phyloP scores from a whole-genome alignment of 2,113 vertebrate species.

The Ctenomys sociabilis region DNA sequence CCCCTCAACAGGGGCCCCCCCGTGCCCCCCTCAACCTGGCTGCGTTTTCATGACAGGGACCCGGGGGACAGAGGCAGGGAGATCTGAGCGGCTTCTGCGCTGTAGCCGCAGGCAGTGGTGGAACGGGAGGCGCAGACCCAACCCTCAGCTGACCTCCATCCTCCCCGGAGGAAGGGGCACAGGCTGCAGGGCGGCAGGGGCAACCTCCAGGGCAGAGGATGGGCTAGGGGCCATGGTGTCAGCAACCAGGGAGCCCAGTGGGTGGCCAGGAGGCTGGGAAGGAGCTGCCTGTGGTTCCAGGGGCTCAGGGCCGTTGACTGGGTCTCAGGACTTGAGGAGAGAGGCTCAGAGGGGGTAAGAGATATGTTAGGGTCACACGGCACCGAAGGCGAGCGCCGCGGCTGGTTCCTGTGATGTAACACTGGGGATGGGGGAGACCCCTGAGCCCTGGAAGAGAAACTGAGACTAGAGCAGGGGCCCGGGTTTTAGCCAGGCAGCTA shows the following conservation, averaged over 20 bases:
- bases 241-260: rapidly evolving
- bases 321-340: neutral
- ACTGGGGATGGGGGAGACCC: neutral
- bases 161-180: neutral
- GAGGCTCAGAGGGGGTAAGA: neutral
- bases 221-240: neutral
- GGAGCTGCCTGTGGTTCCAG: neutral
- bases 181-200: neutral
- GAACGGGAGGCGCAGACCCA: slow-evolving; percentile 61
- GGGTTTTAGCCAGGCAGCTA: neutral
- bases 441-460: neutral
- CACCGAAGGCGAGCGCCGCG: neutral
- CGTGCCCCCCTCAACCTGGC: slow-evolving; percentile 79
- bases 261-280: neutral
- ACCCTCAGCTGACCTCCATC: neutral
- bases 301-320: too few species aligned
- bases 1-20: slow-evolving; percentile 64
- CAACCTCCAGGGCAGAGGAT: neutral
- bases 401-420: neutral
- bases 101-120: slow-evolving; percentile 88
- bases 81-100: slow-evolving; percentile 89
- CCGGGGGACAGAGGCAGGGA: slow-evolving; percentile 82
- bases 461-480: neutral
- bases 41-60: slow-evolving; percentile 88
- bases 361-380: neutral